Percentiles rank a stretch among this genome's conserved stretches.
These are phyloP conservation scores for Astyanax mexicanus DNA, from an alignment of 2,797 vertebrate genomes.

Conservation along the genomic window DNA sequence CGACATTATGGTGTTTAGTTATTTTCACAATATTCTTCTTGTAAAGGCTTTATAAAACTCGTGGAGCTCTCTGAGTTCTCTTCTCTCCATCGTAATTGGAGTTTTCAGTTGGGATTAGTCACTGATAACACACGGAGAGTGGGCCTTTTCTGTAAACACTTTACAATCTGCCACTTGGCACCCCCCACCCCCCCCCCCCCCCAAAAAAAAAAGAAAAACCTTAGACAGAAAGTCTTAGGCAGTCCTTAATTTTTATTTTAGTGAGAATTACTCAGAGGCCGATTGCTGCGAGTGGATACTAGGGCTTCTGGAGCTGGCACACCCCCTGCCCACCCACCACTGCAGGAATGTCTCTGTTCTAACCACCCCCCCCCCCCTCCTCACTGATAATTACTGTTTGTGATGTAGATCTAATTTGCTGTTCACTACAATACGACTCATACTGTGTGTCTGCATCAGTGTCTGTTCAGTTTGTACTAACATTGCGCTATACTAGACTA, in stretches of 20 bases:
- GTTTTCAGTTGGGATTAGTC: constrained; percentile 16
- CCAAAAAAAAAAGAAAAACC: too few relatives aligned
- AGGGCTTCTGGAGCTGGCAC: constrained; percentile 32
- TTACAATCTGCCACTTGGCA: constrained; percentile 21
- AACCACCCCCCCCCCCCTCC: constrained; percentile 24
- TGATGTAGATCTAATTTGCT: constrained; percentile 50
- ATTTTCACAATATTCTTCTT: not conserved
- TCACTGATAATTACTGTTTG: constrained; percentile 42
- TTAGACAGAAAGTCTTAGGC: not conserved
- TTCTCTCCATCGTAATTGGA: constrained; percentile 5
- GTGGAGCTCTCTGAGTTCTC: not conserved
- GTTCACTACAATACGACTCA: constrained; percentile 34
- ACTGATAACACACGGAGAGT: constrained; percentile 16
- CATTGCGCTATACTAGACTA: constrained; percentile 21
- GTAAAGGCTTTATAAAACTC: constrained; percentile 1
- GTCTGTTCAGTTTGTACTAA: constrained; percentile 25
- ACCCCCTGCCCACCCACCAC: not conserved
- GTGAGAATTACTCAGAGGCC: constrained; percentile 21
- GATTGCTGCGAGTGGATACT: constrained; percentile 17
- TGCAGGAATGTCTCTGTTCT: constrained; percentile 31
- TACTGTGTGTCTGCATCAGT: constrained; percentile 39
- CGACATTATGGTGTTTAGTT: not conserved
- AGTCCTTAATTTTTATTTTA: constrained; percentile 20
- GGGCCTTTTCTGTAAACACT: constrained; percentile 10
- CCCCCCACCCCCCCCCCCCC: too few relatives aligned